A percentile compares a stretch with the other conserved stretches of the same genome.
These are phyloP conservation scores for Zaprionus vittiger DNA, from an alignment of 1,140 invertebrate species.

Conservation along the genomic window DNA sequence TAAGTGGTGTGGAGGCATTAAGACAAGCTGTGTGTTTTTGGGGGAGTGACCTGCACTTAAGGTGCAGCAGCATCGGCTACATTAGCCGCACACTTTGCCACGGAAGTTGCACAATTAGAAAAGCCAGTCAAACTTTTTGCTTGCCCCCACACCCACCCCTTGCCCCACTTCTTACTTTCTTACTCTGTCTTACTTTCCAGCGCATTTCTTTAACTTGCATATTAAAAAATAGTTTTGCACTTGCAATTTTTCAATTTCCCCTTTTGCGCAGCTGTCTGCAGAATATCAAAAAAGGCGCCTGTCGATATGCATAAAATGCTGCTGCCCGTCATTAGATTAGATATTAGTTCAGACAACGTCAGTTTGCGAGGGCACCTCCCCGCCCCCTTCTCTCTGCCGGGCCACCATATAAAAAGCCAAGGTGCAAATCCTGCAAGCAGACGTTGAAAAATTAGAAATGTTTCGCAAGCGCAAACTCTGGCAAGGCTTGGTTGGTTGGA, in stretches of 20 bases:
- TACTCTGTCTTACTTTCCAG: constrained; percentile 11
- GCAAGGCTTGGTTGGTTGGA: constrained; percentile 43
- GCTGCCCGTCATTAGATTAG: constrained; percentile 70
- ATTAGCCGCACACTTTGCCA: constrained; percentile 78
- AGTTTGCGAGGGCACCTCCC: not conserved
- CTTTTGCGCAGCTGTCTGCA: constrained; percentile 62
- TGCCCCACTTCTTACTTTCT: not conserved
- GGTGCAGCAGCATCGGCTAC: constrained; percentile 63
- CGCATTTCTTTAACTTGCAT: constrained; percentile 57
- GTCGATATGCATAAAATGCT: constrained; percentile 80
- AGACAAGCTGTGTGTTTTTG: constrained; percentile 65
- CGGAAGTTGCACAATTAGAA: constrained; percentile 82
- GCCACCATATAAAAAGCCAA: not conserved
- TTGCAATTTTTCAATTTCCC: constrained; percentile 43
- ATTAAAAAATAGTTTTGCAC: constrained; percentile 74
- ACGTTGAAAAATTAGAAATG: constrained; percentile 80
- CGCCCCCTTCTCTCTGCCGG: not conserved
- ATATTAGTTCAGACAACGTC: constrained; percentile 73
- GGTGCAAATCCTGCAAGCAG: constrained; percentile 54
- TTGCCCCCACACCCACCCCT: not conserved
- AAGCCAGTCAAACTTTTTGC: constrained; percentile 73
- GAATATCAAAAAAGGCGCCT: constrained; percentile 65
- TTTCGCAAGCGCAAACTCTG: constrained; percentile 51
- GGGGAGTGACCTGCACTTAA: constrained; percentile 69
- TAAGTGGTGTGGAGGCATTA: constrained; percentile 55